Evolutionary conservation across 2,113 vertebrate species (phyloP).

Genomic region (Atlantisia rogersi): DNA sequence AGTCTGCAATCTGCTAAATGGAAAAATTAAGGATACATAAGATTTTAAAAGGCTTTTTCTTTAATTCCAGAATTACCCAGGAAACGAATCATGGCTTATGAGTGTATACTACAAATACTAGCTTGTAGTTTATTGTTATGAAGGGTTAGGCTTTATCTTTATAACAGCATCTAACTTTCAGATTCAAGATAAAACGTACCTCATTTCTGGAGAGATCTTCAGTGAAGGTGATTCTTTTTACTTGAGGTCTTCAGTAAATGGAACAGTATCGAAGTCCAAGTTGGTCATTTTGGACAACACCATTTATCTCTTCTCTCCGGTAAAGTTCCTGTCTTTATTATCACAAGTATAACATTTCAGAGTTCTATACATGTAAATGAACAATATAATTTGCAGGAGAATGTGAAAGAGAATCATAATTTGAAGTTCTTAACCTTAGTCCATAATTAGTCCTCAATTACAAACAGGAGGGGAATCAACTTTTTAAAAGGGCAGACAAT

Average conservation of each 20-base stretch:
- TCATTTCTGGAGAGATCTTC: slow-evolving; percentile 82
- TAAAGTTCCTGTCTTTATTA: slow-evolving; percentile 61
- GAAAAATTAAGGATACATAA: not conserved
- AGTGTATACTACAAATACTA: not conserved
- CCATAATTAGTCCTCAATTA: not conserved
- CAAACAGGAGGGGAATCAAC: too few relatives aligned
- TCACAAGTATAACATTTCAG: not conserved
- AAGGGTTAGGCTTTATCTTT: not conserved
- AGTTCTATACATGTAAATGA: not conserved
- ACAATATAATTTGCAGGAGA: not conserved
- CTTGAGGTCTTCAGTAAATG: slow-evolving; percentile 87
- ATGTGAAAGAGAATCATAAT: not conserved
- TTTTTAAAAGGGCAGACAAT: too few relatives aligned
- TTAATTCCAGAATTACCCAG: not conserved
- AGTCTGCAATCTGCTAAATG: not conserved
- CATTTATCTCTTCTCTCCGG: slow-evolving; percentile 90
- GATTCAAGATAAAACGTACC: slow-evolving; percentile 82
- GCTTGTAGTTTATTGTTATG: not conserved
- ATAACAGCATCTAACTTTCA: slow-evolving; percentile 64
- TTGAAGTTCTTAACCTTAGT: not conserved
- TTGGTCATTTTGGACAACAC: slow-evolving; percentile 86
- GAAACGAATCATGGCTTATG: not conserved
- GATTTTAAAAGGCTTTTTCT: not conserved
- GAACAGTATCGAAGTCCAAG: slow-evolving; percentile 83
- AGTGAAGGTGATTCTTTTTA: slow-evolving; percentile 76